A percentile compares a stretch with the other conserved stretches of the same genome.
Evolutionary conservation across 53 echinoderm and acorn worm genomes (phyloP).

Genomic region (Paracentrotus lividus): DNA sequence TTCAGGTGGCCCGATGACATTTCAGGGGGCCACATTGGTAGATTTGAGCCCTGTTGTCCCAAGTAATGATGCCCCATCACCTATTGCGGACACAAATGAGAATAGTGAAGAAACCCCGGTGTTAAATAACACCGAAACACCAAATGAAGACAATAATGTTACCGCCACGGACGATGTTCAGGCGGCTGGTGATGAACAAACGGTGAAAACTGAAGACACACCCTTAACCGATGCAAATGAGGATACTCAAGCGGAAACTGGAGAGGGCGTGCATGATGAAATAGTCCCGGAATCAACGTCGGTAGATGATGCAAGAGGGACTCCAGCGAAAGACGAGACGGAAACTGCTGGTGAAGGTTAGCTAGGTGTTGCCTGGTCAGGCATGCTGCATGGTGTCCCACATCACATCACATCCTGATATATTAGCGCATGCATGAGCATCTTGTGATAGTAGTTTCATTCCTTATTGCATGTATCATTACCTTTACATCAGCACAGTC

Average conservation of each 20-base stretch:
- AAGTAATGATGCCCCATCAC: background rate
- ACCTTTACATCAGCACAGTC: background rate
- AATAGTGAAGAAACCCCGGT: background rate
- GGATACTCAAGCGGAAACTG: background rate
- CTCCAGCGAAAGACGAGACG: background rate
- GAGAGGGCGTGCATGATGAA: background rate
- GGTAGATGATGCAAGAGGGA: background rate
- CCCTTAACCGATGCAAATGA: background rate
- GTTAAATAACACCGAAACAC: background rate
- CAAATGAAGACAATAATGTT: conserved; percentile 7
- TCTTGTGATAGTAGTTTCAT: background rate
- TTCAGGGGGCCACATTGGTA: too few relatives aligned
- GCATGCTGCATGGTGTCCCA: background rate
- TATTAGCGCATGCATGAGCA: conserved; percentile 17
- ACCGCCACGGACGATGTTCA: background rate
- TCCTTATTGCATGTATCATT: background rate
- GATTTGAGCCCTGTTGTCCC: background rate
- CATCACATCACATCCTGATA: background rate
- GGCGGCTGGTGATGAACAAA: background rate
- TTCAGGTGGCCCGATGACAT: too few relatives aligned
- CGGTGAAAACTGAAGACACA: background rate
- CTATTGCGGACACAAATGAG: background rate
- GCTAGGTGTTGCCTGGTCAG: background rate
- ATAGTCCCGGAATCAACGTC: background rate
- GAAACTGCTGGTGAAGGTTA: conserved; percentile 16